Percentiles rank a stretch among this genome's conserved stretches.
Evolutionary conservation across 2,888 invertebrate species (phyloP).

Genomic region (Seira sanloemensis): DNA sequence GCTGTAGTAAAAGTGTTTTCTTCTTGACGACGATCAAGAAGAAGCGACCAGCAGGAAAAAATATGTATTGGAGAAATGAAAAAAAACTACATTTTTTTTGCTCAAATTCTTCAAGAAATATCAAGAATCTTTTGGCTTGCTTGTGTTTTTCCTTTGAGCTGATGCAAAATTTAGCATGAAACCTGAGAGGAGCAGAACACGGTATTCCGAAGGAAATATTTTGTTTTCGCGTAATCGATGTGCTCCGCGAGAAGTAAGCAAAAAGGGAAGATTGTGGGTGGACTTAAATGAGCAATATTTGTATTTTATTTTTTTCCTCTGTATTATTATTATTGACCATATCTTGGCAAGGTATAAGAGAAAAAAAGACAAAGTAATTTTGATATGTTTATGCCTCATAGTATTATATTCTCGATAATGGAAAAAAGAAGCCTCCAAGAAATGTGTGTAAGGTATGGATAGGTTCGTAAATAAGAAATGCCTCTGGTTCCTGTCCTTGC

Average conservation of each 20-base stretch:
- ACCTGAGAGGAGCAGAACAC: not conserved
- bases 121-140: slow-evolving; percentile 20
- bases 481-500: not conserved
- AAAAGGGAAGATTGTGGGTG: not conserved
- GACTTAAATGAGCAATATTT: not conserved
- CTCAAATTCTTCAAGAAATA: slow-evolving; percentile 19
- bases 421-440: too few relatives aligned
- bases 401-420: too few relatives aligned
- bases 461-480: not conserved
- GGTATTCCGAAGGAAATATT: not conserved
- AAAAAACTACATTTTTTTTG: slow-evolving; percentile 6
- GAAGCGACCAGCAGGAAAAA: not conserved
- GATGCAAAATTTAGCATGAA: not conserved
- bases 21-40: not conserved
- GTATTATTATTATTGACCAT: too few relatives aligned
- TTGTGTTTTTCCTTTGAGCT: slow-evolving; percentile 13
- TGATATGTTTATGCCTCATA: too few relatives aligned
- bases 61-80: not conserved
- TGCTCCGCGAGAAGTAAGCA: not conserved
- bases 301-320: not conserved
- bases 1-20: not conserved
- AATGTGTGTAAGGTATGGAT: too few relatives aligned
- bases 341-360: too few relatives aligned
- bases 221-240: not conserved
- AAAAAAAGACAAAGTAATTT: too few relatives aligned